A percentile compares a stretch with the other conserved stretches of the same genome.
Conservation (phyloP, 1,140 invertebrate genomes). For the Zaprionus camerounensis region DNA sequence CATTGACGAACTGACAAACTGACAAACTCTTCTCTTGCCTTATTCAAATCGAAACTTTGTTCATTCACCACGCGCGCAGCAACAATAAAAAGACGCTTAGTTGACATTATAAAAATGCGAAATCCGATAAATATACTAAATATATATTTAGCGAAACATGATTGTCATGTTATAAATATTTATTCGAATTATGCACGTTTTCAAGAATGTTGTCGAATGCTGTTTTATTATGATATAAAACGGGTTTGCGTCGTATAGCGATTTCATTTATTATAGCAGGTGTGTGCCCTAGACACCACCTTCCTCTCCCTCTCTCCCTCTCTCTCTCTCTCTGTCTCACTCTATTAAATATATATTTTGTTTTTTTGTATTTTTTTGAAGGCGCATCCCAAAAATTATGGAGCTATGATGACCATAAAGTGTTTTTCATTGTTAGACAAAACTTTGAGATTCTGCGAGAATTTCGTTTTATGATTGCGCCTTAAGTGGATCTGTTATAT, state of each 20-base stretch:
- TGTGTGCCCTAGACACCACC: not conserved
- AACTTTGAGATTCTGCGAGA: not conserved
- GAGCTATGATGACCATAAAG: constrained; percentile 42
- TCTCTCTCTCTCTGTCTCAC: not conserved
- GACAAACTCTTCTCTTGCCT: constrained; percentile 9
- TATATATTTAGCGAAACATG: not conserved
- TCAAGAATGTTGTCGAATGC: constrained; percentile 72
- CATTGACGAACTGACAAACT: not conserved
- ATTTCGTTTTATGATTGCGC: not conserved
- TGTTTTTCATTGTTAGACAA: constrained; percentile 23
- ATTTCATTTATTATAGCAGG: constrained; percentile 37
- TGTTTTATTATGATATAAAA: constrained; percentile 71
- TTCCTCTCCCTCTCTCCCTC: not conserved
- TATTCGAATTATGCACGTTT: constrained; percentile 70
- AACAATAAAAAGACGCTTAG: constrained; percentile 15
- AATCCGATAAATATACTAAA: constrained; percentile 4
- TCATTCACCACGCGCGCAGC: constrained; percentile 3
- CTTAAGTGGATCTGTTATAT: constrained; percentile 5
- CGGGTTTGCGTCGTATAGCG: constrained; percentile 51
- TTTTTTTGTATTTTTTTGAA: not conserved
- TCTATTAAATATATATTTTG: not conserved
- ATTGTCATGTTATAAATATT: constrained; percentile 65
- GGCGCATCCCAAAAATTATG: constrained; percentile 54
- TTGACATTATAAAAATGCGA: constrained; percentile 25
- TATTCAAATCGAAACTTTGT: constrained; percentile 10